Evolutionary conservation across 2,888 invertebrate species (phyloP).

Genomic region (Aspidiotus destructor): DNA sequence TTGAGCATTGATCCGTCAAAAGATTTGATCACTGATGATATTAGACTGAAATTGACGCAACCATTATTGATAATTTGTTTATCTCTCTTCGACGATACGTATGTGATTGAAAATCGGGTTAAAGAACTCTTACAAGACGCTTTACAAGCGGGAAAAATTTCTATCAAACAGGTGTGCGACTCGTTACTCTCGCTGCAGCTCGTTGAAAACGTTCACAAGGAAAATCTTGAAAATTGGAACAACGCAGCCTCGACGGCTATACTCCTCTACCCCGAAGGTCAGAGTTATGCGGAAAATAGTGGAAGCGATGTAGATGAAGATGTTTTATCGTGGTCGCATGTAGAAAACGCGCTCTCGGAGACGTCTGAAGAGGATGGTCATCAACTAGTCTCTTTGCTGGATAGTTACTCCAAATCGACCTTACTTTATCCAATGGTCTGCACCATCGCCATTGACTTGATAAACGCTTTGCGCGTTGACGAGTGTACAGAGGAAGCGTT

Average conservation of each 20-base stretch:
- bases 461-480: conserved; percentile 25
- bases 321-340: conserved; percentile 24
- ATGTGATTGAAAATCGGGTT: conserved; percentile 28
- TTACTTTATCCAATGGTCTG: conserved; percentile 32
- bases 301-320: conserved; percentile 21
- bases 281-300: conserved; percentile 9
- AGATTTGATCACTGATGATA: conserved; percentile 8
- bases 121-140: conserved; percentile 34
- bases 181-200: conserved; percentile 26
- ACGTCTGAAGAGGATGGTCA: conserved; percentile 24
- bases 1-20: neutral
- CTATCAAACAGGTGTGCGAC: conserved; percentile 35
- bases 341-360: conserved; percentile 20
- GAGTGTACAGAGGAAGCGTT: conserved; percentile 34
- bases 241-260: conserved; percentile 17
- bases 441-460: conserved; percentile 34
- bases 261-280: conserved; percentile 12
- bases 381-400: conserved; percentile 29
- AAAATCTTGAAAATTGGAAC: conserved; percentile 25
- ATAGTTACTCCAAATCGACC: conserved; percentile 18
- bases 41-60: conserved; percentile 18
- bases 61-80: conserved; percentile 24
- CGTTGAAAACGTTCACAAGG: conserved; percentile 18
- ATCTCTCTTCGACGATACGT: conserved; percentile 18
- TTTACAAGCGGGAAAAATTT: conserved; percentile 33